Evolutionary conservation across 2,797 vertebrate genomes (phyloP).

Genomic region (Danio tinwini): DNA sequence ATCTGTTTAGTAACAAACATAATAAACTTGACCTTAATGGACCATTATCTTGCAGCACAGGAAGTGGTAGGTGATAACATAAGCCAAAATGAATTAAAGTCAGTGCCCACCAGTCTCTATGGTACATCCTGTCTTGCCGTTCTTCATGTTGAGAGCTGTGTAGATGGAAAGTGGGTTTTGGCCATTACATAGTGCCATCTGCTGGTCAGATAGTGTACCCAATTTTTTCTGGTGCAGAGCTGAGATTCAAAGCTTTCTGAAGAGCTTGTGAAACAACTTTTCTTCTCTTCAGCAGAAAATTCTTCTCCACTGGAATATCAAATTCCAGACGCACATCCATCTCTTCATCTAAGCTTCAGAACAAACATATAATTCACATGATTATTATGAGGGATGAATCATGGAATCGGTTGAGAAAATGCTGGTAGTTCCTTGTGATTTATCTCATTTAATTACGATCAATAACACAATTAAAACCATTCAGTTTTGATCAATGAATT

Average conservation of each 20-base stretch:
- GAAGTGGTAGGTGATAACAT: not conserved
- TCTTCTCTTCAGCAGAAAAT: conserved; percentile 81
- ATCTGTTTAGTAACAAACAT: not conserved
- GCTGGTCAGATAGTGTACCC: conserved; percentile 83
- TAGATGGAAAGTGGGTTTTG: conserved; percentile 90
- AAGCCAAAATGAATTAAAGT: conserved; percentile 62
- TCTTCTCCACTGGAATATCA: conserved; percentile 78
- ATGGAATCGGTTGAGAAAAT: not conserved
- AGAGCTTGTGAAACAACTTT: conserved; percentile 72
- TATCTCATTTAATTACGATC: not conserved
- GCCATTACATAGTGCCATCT: conserved; percentile 77
- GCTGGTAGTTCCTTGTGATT: not conserved
- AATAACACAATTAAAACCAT: not conserved
- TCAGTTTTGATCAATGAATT: not conserved
- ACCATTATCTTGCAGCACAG: not conserved
- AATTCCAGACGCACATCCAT: conserved; percentile 83
- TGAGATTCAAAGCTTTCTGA: conserved; percentile 72
- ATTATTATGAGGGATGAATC: not conserved
- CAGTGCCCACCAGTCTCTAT: conserved; percentile 21
- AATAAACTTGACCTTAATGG: not conserved
- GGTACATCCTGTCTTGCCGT: not conserved
- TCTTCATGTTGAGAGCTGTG: conserved; percentile 84
- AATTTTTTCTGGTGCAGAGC: conserved; percentile 67
- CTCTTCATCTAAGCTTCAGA: conserved; percentile 69
- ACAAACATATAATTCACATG: not conserved